These are phyloP conservation scores for Ispidina picta DNA, from an alignment of 2,797 vertebrate genomes.

Conservation along the genomic window DNA sequence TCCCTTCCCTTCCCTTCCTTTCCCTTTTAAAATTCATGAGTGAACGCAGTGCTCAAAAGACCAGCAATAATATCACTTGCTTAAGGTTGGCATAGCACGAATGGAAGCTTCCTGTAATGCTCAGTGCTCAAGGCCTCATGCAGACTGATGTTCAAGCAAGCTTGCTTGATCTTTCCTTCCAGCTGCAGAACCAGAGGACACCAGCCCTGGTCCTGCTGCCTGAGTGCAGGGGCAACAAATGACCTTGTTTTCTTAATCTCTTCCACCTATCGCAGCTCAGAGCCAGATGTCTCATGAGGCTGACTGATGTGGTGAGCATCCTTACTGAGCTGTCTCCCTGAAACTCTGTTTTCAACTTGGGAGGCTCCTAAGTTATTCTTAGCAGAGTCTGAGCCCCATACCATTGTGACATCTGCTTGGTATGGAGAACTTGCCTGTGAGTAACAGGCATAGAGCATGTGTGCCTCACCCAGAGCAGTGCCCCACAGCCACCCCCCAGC, in stretches of 20 bases:
- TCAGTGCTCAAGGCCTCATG: not conserved
- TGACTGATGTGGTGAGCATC: rapidly evolving
- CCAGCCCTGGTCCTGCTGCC: not conserved
- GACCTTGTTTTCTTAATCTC: not conserved
- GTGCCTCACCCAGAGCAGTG: not conserved
- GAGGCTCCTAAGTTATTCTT: not conserved
- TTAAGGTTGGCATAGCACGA: not conserved
- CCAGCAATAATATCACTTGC: constrained; percentile 4
- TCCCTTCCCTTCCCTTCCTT: not conserved
- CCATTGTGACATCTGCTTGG: not conserved
- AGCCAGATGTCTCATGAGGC: not conserved
- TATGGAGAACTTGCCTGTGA: rapidly evolving
- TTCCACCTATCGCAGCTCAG: not conserved
- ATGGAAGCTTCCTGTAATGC: not conserved
- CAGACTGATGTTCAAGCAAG: not conserved
- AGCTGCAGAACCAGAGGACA: not conserved
- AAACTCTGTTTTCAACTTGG: not conserved
- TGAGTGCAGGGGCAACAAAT: rapidly evolving
- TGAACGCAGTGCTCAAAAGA: not conserved
- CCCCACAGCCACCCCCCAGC: rapidly evolving
- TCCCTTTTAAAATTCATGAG: not conserved
- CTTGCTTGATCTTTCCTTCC: constrained; percentile 15
- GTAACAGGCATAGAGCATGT: not conserved
- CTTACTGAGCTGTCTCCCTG: not conserved
- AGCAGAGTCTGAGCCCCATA: not conserved